phyloP scores from a whole-genome alignment of 2,888 invertebrate species.

The Orchestes rusci region DNA sequence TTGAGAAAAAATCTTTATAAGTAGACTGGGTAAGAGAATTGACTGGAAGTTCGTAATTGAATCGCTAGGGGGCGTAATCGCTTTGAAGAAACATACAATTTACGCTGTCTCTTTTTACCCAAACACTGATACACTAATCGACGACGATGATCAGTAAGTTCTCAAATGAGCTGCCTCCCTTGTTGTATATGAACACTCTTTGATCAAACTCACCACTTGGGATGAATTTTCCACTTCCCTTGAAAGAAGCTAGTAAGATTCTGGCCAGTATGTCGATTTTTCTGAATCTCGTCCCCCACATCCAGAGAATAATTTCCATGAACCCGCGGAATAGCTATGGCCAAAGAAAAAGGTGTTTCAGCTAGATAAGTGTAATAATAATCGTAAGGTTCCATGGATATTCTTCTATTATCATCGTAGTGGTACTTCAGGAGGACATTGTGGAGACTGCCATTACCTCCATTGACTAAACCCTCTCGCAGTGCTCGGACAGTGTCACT shows the following conservation, averaged over 20 bases:
- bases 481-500: slow-evolving; percentile 52
- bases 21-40: too few species aligned
- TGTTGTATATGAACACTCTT: too few species aligned
- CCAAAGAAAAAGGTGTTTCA: slow-evolving; percentile 86
- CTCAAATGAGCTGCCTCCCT: too few species aligned
- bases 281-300: slow-evolving; percentile 70
- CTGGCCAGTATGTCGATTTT: slow-evolving; percentile 57
- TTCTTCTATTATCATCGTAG: slow-evolving; percentile 78
- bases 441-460: slow-evolving; percentile 56
- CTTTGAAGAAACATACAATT: too few species aligned
- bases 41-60: too few species aligned
- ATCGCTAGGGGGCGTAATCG: too few species aligned
- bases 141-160: not conserved
- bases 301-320: slow-evolving; percentile 70
- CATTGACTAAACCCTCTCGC: slow-evolving; percentile 65
- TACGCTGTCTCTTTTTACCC: too few species aligned
- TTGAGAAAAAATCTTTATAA: too few species aligned
- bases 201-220: slow-evolving; percentile 71
- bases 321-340: slow-evolving; percentile 70
- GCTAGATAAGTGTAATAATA: slow-evolving; percentile 76
- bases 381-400: slow-evolving; percentile 69
- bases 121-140: too few species aligned
- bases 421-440: slow-evolving; percentile 70
- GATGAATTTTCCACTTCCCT: slow-evolving; percentile 75
- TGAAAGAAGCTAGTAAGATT: slow-evolving; percentile 67